These are phyloP conservation scores for Seriola dumerili DNA, from an alignment of 2,113 vertebrate species.

Conservation along the genomic window DNA sequence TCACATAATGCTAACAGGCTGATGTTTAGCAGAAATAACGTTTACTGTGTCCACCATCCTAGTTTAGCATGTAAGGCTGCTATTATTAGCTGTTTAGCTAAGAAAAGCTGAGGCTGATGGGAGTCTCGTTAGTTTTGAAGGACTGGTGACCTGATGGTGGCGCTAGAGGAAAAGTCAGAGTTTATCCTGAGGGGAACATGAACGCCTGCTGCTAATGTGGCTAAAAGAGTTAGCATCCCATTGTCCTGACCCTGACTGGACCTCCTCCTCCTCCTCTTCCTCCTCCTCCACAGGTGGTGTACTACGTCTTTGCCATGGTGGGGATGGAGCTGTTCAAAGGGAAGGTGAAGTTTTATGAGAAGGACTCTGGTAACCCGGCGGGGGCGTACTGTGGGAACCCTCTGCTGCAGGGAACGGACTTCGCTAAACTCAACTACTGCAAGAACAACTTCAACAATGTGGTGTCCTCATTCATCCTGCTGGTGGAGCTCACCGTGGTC, in stretches of 20 bases:
- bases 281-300: slow-evolving; percentile 86
- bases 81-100: not conserved
- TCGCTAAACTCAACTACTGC: slow-evolving; percentile 90
- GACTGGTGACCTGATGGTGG: not conserved
- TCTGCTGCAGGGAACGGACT: slow-evolving; percentile 84
- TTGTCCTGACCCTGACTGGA: not conserved
- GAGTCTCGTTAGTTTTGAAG: not conserved
- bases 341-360: slow-evolving; percentile 86
- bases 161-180: not conserved
- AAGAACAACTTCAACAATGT: slow-evolving; percentile 96
- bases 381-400: slow-evolving; percentile 87
- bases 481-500: slow-evolving; percentile 94
- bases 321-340: slow-evolving; percentile 94
- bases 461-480: slow-evolving; percentile 87
- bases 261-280: too few relatives aligned
- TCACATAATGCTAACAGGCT: too few relatives aligned
- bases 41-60: not conserved
- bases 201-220: not conserved
- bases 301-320: slow-evolving; percentile 92
- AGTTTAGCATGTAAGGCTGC: not conserved
- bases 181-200: not conserved
- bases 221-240: not conserved
- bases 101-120: not conserved
- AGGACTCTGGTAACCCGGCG: slow-evolving; percentile 52
- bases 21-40: too few relatives aligned